Evolutionary conservation across 2,888 invertebrate genomes (phyloP).

Genomic region (Eudemis profundana): DNA sequence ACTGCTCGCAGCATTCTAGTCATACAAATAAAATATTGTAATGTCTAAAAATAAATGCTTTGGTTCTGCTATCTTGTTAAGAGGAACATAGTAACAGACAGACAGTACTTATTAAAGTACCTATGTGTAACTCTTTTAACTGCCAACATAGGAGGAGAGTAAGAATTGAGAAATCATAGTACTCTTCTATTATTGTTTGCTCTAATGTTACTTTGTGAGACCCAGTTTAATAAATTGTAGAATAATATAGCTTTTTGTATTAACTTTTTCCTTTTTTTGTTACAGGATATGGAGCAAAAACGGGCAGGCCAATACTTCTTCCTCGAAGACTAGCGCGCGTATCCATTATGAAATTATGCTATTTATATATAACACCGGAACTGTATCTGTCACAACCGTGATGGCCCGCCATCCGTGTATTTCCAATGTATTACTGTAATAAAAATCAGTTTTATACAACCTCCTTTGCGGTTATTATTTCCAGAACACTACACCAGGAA

Average conservation of each 20-base stretch:
- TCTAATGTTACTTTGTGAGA: no score
- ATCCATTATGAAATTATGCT: constrained; percentile 57
- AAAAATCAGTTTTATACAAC: constrained; percentile 81
- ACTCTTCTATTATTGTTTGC: no score
- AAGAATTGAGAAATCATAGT: no score
- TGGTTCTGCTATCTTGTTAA: constrained; percentile 6
- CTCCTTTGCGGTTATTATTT: constrained; percentile 44
- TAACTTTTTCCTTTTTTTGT: constrained; percentile 52
- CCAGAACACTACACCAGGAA: neutral
- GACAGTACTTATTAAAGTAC: no score
- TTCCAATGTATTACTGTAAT: constrained; percentile 80
- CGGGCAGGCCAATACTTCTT: constrained; percentile 99
- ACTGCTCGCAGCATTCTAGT: constrained; percentile 10
- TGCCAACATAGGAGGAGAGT: no score
- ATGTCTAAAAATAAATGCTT: constrained; percentile 21
- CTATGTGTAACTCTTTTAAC: no score
- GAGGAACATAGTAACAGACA: neutral
- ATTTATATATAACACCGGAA: constrained; percentile 62
- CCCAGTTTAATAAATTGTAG: constrained; percentile 1
- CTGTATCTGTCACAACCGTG: constrained; percentile 69
- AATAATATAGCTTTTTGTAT: constrained; percentile 3
- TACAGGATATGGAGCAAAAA: constrained; percentile 98
- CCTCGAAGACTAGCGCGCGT: constrained; percentile 92
- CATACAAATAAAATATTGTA: constrained; percentile 3
- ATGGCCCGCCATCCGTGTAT: constrained; percentile 70